Base-by-base conservation (phyloP, 1,140 invertebrate genomes). In the Ptiloglossa arizonensis region DNA sequence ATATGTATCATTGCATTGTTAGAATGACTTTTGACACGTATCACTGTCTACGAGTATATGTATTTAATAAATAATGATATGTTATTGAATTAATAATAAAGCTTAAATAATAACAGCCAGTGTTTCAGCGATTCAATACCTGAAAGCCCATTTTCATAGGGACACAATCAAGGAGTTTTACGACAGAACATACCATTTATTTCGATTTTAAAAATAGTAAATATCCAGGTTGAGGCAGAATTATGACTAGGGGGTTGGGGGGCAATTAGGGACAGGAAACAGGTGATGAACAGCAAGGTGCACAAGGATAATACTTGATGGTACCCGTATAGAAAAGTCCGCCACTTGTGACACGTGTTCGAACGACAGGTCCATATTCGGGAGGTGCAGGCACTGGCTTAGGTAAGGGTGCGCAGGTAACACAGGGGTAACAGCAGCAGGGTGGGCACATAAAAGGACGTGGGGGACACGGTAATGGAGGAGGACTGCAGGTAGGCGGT, bases 401-500 rank as follows among this genome's bases (percentile, higher is more conserved):
- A 27, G 80, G 80, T 29, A 79, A 24, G 19, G 80, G 54, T 32
- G 75, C 75, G 9, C 59, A 67, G n/a, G 68, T 79, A 19, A 81
- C 50, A 19, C 75, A 81, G 0, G 75, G 77, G 41, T 73, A 64
- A 24, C 71, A 63, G 2, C 54, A 59, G 17, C 77, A 79, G 5
- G 81, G 81, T n/a, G 72, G 67, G 29, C 78, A 80, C n/a, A 76
- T 69, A 50, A 50, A 80, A 24, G 81, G 72, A 1, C 81, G 69
- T 4, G 78, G 81, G 0, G 62, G 44, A 13, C 71, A 66, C 2
- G 59, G 72, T 76, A 75, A 24, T 0, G 59, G 11, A 15, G n/a
- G n/a, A 15, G 32, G 32, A 8, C 27, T 11, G 13, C 57, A 60
- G 19, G 27, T n/a, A 35, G 63, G 52, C 15, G 44, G 19, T 0